These are phyloP conservation scores for Loripinus fragilis DNA, from an alignment of 2,888 invertebrate genomes.

Conservation along the genomic window DNA sequence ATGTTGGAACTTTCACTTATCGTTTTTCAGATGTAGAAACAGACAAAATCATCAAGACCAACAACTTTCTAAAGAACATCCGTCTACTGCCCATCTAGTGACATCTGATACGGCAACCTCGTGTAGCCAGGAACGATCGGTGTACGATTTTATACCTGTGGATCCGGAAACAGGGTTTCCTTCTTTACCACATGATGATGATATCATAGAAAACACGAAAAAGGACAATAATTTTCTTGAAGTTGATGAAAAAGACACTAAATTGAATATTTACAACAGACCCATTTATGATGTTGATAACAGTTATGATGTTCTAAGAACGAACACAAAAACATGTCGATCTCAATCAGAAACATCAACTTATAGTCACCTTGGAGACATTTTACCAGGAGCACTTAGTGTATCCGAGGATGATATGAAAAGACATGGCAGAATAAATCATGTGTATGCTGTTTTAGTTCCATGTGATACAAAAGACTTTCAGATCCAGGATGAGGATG, in stretches of 20 bases:
- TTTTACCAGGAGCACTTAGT: background rate
- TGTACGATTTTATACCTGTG: conserved; percentile 1
- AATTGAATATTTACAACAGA: conserved; percentile 4
- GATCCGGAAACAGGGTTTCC: background rate
- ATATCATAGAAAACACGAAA: background rate
- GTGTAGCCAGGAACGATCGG: background rate
- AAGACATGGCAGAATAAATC: background rate
- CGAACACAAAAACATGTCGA: background rate
- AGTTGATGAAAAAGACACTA: background rate
- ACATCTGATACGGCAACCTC: background rate
- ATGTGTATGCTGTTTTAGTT: background rate
- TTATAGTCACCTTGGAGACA: background rate
- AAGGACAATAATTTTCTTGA: background rate
- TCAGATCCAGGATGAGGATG: too few species aligned
- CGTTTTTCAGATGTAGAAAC: too few species aligned
- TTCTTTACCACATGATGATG: background rate
- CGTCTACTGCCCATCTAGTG: background rate
- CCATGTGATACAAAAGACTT: background rate
- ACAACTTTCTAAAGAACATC: background rate
- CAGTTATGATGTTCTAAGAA: background rate
- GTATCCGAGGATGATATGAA: background rate
- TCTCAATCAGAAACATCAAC: background rate
- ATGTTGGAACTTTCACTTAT: too few species aligned
- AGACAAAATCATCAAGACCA: background rate
- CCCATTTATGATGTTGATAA: background rate